Evolutionary conservation across 2,888 invertebrate genomes (phyloP).

Genomic region (Cheilosia scutellata): DNA sequence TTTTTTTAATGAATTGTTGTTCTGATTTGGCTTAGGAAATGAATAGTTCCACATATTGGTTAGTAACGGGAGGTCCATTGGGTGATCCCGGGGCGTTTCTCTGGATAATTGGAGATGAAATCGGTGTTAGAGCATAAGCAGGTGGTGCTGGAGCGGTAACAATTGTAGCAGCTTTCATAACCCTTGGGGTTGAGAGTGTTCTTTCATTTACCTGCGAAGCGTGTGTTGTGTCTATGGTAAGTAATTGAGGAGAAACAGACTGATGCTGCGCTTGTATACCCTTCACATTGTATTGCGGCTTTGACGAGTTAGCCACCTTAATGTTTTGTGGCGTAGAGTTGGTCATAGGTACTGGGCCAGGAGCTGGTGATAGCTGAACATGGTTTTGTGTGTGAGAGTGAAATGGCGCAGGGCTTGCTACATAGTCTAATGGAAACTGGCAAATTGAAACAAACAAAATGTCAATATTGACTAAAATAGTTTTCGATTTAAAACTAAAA

Average conservation of each 20-base stretch:
- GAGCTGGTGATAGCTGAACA: conserved; percentile 44
- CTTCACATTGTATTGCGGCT: conserved; percentile 52
- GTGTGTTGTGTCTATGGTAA: conserved; percentile 66
- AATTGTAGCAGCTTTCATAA: conserved; percentile 50
- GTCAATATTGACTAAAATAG: background rate
- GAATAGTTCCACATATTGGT: conserved; percentile 68
- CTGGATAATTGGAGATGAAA: conserved; percentile 63
- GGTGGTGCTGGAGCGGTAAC: conserved; percentile 41
- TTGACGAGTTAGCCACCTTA: conserved; percentile 31
- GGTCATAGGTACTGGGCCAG: conserved; percentile 32
- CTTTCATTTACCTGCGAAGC: conserved; percentile 55
- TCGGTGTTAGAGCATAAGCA: conserved; percentile 55
- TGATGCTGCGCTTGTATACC: conserved; percentile 45
- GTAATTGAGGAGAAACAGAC: conserved; percentile 41
- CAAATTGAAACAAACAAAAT: background rate
- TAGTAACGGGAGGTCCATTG: conserved; percentile 58
- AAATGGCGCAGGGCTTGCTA: conserved; percentile 46
- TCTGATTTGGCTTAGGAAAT: conserved; percentile 61
- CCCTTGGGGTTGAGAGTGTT: conserved; percentile 19
- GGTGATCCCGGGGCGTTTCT: conserved; percentile 28
- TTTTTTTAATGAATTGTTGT: background rate
- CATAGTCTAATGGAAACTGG: conserved; percentile 60
- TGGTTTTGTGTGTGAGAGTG: conserved; percentile 45
- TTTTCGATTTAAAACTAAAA: background rate
- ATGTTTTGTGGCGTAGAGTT: conserved; percentile 52